Percentiles rank a stretch among this genome's conserved stretches.
Conservation (phyloP, 2,888 invertebrate genomes). For the Tetramorium bicarinatum region DNA sequence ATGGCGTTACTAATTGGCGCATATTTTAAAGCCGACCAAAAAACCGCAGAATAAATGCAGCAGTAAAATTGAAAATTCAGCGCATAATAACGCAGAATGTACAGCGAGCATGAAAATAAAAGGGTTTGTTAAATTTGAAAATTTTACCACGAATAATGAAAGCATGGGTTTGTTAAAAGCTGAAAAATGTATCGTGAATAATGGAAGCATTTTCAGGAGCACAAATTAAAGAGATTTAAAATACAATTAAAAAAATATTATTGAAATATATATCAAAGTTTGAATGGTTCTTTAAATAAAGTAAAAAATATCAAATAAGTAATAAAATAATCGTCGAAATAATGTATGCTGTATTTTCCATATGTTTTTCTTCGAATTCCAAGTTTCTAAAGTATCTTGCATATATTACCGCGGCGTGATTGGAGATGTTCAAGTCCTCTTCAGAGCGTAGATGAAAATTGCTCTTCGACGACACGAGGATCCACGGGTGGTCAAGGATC, state of each 20-base stretch:
- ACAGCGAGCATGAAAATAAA: background rate
- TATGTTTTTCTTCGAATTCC: background rate
- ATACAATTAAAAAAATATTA: background rate
- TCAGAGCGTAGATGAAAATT: conserved; percentile 87
- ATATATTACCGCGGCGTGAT: conserved; percentile 64
- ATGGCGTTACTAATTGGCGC: conserved; percentile 43
- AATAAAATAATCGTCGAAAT: background rate
- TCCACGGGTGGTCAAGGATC: conserved; percentile 89
- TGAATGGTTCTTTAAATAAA: background rate
- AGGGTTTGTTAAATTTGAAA: conserved; percentile 19
- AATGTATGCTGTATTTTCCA: background rate
- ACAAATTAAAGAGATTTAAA: background rate
- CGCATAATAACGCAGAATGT: background rate
- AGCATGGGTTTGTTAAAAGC: background rate
- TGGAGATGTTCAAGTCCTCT: conserved; percentile 81
- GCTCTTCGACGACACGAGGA: conserved; percentile 87
- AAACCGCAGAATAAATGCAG: conserved; percentile 20
- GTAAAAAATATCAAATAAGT: background rate
- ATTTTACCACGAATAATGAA: background rate
- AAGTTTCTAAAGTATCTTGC: background rate
- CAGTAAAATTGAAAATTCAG: conserved; percentile 31
- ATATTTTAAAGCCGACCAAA: conserved; percentile 24
- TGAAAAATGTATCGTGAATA: background rate
- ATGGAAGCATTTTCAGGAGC: background rate
- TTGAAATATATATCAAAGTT: background rate